Evolutionary conservation across 2,888 invertebrate species (phyloP), one percentile per base, ranked within the genome.

Genomic region (Sialis fuliginosa): DNA sequence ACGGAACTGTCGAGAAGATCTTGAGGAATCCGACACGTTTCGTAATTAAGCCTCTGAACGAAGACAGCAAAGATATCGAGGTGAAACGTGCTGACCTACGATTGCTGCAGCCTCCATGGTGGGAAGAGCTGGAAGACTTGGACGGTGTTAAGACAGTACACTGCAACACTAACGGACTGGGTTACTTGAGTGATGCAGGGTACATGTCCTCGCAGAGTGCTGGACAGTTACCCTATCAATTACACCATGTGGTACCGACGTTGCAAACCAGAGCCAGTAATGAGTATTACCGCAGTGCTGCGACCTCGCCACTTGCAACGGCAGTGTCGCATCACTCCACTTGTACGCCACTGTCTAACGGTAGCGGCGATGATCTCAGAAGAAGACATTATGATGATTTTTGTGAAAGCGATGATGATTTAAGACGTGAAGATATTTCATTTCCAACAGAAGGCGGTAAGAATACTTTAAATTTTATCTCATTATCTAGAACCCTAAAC

Each of bases 71-170:
- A 47, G 40, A 30, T 39, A 74, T 77, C 53, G 77, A 82, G 57
- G 88, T 92, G 51, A 84, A 88, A 59, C 74, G 96, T 35, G 90
- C 95, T 5, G 91, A 93, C 62, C 70, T 97, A 49, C 76, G 97
- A 30, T 73, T 97, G 31, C 69, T 95, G 53, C 78, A 85, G 60
- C 92, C 95, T 10, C 97, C 96, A 0, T 97, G 97, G 96, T 88
- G 85, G 68, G 97, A 96, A 58, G 96, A 97, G 66, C 65, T 96
- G 49, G 88, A 84, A 57, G 84, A 83, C 56, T 68, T 74, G 0
- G 68, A 45, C 40, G 5, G 44, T 42, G 22, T 22, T 22, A 30
- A 44, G 33, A 30, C 39, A 43, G 30, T 34, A 30, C 31, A 48
- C 33, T 10, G 32, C 41, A 13, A 32, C 34, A 6, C 48, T 8